These are phyloP conservation scores for Noturus placidus DNA, from an alignment of 2,113 vertebrate genomes.

Conservation along the genomic window DNA sequence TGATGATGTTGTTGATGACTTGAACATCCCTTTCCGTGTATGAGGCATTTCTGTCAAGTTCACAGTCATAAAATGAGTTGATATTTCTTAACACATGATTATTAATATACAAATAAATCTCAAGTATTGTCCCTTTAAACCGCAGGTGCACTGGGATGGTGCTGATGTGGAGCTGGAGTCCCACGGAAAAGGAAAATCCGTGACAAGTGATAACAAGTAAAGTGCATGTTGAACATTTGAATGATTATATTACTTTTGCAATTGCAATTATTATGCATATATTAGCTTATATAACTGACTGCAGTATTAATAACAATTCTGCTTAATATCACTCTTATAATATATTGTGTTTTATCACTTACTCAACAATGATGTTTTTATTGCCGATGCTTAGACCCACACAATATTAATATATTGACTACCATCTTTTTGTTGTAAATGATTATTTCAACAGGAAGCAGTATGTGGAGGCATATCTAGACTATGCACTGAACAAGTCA, in stretches of 20 bases:
- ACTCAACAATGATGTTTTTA: neutral
- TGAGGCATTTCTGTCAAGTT: neutral
- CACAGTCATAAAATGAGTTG: neutral
- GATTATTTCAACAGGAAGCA: slow-evolving; percentile 64
- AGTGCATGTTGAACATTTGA: neutral
- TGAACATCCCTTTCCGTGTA: slow-evolving; percentile 33
- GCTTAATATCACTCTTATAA: neutral
- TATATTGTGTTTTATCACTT: neutral
- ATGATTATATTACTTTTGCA: neutral
- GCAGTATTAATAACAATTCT: neutral
- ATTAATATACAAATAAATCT: neutral
- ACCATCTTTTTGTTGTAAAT: neutral
- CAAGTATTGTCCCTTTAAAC: neutral
- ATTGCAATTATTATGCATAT: neutral
- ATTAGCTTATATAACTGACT: neutral
- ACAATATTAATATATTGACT: neutral
- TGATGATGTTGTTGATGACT: slow-evolving; percentile 22
- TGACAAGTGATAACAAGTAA: slow-evolving; percentile 71
- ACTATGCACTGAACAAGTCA: slow-evolving; percentile 78
- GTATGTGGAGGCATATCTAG: slow-evolving; percentile 72
- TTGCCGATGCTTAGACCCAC: neutral
- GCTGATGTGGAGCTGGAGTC: slow-evolving; percentile 64
- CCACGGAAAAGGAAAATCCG: slow-evolving; percentile 53
- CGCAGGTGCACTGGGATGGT: slow-evolving; percentile 66
- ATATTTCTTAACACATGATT: neutral